phyloP scores from a whole-genome alignment of 2,797 vertebrate genomes.

The Ctenosaura bakeri region DNA sequence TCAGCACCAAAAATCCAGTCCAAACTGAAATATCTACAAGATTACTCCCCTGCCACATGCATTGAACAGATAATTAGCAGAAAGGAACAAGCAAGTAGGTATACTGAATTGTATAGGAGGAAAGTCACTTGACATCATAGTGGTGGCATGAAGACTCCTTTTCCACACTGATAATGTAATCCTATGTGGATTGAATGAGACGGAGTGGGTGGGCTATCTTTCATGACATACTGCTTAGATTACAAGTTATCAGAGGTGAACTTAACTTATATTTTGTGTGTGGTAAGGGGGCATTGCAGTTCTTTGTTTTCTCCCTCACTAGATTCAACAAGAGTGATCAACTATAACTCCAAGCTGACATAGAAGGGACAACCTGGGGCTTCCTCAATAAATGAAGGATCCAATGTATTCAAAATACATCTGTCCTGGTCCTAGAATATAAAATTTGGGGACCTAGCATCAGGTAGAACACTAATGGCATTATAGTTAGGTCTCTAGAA shows the following conservation, averaged over 20 bases:
- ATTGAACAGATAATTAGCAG: neutral
- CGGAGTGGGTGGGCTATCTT: too few relatives aligned
- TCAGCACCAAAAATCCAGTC: neutral
- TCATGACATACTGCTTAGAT: too few relatives aligned
- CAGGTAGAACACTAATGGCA: neutral
- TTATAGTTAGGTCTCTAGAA: too few relatives aligned
- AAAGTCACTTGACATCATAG: neutral
- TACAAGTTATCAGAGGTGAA: too few relatives aligned
- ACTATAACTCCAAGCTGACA: neutral
- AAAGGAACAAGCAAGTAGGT: neutral
- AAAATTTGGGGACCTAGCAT: neutral
- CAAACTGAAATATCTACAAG: neutral
- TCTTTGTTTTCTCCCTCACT: neutral
- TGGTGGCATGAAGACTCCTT: neutral
- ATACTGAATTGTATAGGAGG: neutral
- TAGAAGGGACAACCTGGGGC: neutral
- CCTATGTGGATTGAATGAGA: neutral
- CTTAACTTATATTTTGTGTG: too few relatives aligned
- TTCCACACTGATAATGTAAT: neutral
- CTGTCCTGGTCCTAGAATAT: neutral
- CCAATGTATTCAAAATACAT: neutral
- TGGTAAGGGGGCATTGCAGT: too few relatives aligned
- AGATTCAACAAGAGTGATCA: too few relatives aligned
- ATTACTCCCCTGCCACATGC: neutral
- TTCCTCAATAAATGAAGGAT: neutral